Evolutionary conservation across 2,888 invertebrate species (phyloP).

Genomic region (Drosophila phalerata): DNA sequence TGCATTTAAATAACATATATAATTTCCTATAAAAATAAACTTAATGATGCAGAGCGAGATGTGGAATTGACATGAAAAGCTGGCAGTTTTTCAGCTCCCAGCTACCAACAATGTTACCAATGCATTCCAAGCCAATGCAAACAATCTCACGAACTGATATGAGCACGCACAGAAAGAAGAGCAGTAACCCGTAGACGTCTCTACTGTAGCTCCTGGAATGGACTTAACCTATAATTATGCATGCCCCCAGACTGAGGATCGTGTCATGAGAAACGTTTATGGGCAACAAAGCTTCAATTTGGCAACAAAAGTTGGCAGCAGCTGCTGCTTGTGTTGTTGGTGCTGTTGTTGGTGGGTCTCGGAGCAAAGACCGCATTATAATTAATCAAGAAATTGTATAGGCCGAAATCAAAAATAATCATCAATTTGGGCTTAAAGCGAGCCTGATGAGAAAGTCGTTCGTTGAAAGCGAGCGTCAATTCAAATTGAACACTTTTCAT

Average conservation of each 20-base stretch:
- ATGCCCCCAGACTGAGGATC: conserved; percentile 29
- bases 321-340: conserved; percentile 67
- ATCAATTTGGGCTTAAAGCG: conserved; percentile 63
- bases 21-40: conserved; percentile 73
- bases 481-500: conserved; percentile 18
- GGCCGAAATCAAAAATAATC: conserved; percentile 75
- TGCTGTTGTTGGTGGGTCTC: conserved; percentile 11
- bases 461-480: conserved; percentile 54
- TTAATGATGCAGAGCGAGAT: conserved; percentile 74
- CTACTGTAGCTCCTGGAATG: conserved; percentile 18
- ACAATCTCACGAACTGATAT: conserved; percentile 14
- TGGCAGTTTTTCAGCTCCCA: conserved; percentile 28
- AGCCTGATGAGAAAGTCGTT: conserved; percentile 60
- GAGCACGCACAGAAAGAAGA: conserved; percentile 36
- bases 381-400: conserved; percentile 76
- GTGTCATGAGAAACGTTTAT: conserved; percentile 72
- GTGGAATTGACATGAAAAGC: conserved; percentile 74
- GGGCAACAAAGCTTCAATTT: conserved; percentile 63
- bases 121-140: conserved; percentile 14
- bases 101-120: conserved; percentile 8
- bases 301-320: conserved; percentile 52
- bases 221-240: conserved; percentile 67
- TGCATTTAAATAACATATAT: conserved; percentile 73
- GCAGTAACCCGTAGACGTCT: conserved; percentile 12
- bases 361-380: conserved; percentile 56